Base-by-base conservation (phyloP, 2,888 invertebrate species). In the Brenthis hecate region DNA sequence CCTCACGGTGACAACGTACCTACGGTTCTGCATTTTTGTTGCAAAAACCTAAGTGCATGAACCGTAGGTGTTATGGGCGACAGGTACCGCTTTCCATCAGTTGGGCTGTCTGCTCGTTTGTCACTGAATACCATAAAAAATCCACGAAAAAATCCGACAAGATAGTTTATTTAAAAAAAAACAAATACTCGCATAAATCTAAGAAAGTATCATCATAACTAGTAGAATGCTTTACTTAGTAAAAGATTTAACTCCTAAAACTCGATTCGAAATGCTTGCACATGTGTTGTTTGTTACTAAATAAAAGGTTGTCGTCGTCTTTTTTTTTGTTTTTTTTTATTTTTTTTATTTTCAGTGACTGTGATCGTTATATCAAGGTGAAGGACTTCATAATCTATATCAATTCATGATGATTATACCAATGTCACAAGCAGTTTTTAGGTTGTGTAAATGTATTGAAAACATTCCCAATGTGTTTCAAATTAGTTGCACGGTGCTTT, bases 381-480 rank as follows among this genome's bases (percentile, higher is more conserved):
- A 63, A 53, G 69, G 66, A 63, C 48, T 36, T 54, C 43, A 58
- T 65, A 32, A 55, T 19, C n/a, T 5, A n/a, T 48, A 51, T 60
- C 50, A 60, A 11, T 11, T 43, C 36, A 43, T 43, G 36, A 43
- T 32, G 47, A 60, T 32, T 19, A 54, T 11, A 43, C 36, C 28
- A 65, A 51, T 57, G 23, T 57, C 63, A 66, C 53, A 56, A 70
- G 66, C 68, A 73, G 66, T 67, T 71, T 73, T 74, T 70, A 73
- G 74, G 74, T 74, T 74, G 74, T 74, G 74, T 71, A 73, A 72
- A 73, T 73, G 68, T 56, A 62, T 62, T 68, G 32, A 53, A 32
- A 50, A 68, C 56, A 36, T 51, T 56, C 16, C n/a, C 11, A 62
- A 60, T 6, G 55, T 58, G 32, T 62, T 56, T 67, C 51, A 51